A percentile compares a stretch with the other conserved stretches of the same genome.
These are phyloP conservation scores for Oenanthe oenanthe DNA, from an alignment of 2,113 vertebrate genomes.

Conservation along the genomic window DNA sequence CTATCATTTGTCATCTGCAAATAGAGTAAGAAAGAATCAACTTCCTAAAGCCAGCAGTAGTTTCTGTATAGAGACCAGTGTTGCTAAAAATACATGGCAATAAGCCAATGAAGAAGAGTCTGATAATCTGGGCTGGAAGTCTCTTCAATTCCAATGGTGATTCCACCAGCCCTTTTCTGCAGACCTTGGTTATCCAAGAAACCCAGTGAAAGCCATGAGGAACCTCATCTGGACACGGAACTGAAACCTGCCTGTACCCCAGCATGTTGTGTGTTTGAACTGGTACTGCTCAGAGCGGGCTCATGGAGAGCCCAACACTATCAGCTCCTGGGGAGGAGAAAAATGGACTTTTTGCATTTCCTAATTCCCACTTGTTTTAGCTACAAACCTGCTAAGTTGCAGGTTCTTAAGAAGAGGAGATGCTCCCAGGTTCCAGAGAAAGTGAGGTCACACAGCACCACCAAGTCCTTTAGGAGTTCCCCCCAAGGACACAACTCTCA, in stretches of 20 bases:
- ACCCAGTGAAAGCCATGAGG: not conserved
- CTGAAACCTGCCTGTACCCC: not conserved
- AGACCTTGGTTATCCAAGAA: not conserved
- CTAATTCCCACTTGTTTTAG: not conserved
- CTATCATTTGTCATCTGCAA: not conserved
- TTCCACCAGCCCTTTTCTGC: not conserved
- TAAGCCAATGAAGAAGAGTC: not conserved
- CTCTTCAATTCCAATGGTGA: not conserved
- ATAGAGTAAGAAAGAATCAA: not conserved
- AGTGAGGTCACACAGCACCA: not conserved
- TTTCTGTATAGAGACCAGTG: not conserved
- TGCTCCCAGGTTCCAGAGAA: not conserved
- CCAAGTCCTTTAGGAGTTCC: not conserved
- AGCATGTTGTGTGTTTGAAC: rapidly evolving
- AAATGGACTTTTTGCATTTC: not conserved
- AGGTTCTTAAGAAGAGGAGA: not conserved
- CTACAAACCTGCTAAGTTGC: not conserved
- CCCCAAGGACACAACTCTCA: not conserved
- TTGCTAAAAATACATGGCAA: not conserved
- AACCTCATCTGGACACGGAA: not conserved
- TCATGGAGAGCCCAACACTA: not conserved
- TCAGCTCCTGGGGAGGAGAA: not conserved
- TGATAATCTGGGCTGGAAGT: not conserved
- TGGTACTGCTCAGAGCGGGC: not conserved
- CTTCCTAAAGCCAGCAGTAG: not conserved